Conservation (phyloP, 2,888 invertebrate genomes). For the Drosophila fungiperda region DNA sequence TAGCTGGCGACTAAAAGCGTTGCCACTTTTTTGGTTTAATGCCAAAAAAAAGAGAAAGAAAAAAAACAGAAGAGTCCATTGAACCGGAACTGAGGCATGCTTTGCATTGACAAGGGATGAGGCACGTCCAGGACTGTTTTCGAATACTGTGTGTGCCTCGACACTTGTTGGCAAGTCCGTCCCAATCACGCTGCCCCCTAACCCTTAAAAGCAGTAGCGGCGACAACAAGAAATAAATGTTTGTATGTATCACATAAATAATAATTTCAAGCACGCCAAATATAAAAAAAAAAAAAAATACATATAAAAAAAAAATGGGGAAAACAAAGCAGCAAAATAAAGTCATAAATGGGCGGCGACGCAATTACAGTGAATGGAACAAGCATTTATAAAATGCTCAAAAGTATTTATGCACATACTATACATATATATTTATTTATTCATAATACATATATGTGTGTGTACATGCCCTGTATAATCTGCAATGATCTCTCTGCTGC, state of each 20-base stretch:
- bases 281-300: slow-evolving; percentile 21
- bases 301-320: slow-evolving; percentile 9
- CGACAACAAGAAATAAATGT: slow-evolving; percentile 26
- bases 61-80: slow-evolving; percentile 34
- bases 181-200: slow-evolving; percentile 4
- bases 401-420: slow-evolving; percentile 6
- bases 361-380: slow-evolving; percentile 24
- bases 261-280: slow-evolving; percentile 22
- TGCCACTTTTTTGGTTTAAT: slow-evolving; percentile 50
- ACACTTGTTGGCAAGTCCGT: slow-evolving; percentile 43
- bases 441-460: slow-evolving; percentile 6
- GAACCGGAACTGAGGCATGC: slow-evolving; percentile 50
- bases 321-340: slow-evolving; percentile 37
- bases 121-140: slow-evolving; percentile 21
- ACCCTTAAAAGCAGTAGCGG: slow-evolving; percentile 2
- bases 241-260: slow-evolving; percentile 15
- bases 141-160: slow-evolving; percentile 28
- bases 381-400: slow-evolving; percentile 14
- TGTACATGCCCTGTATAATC: slow-evolving; percentile 53
- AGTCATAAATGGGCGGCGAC: slow-evolving; percentile 38
- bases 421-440: slow-evolving; percentile 10
- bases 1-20: slow-evolving; percentile 26
- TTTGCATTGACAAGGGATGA: slow-evolving; percentile 21
- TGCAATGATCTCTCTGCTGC: slow-evolving; percentile 70
- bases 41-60: slow-evolving; percentile 31